These are phyloP conservation scores for Beaufortia kweichowensis DNA, from an alignment of 2,113 vertebrate genomes.

Conservation along the genomic window DNA sequence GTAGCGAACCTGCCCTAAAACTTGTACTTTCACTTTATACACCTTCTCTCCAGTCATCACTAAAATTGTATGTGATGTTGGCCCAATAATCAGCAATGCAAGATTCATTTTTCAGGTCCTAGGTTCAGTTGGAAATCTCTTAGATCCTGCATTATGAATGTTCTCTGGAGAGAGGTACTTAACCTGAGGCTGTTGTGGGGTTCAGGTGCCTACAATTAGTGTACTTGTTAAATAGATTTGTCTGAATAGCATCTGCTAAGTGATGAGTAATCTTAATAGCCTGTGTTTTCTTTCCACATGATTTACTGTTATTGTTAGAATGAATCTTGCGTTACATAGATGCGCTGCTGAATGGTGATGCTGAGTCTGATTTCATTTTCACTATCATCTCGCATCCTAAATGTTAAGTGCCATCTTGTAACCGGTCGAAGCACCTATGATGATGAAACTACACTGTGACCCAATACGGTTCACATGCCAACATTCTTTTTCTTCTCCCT, in stretches of 20 bases:
- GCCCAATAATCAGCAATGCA: too few relatives aligned
- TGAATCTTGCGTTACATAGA: too few relatives aligned
- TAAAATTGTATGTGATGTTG: too few relatives aligned
- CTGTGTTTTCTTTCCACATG: too few relatives aligned
- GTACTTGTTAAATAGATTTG: constrained; percentile 5
- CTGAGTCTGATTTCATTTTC: neutral
- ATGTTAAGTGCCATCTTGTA: neutral
- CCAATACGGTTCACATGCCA: constrained; percentile 3
- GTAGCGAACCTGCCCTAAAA: too few relatives aligned
- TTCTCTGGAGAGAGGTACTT: constrained; percentile 5
- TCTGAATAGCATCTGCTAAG: constrained; percentile 4
- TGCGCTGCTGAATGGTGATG: neutral
- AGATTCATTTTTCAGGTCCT: too few relatives aligned
- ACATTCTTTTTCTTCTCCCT: neutral
- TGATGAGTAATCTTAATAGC: too few relatives aligned
- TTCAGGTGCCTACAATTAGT: constrained; percentile 39
- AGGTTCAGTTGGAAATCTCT: neutral
- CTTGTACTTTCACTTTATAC: too few relatives aligned
- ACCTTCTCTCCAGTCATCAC: too few relatives aligned
- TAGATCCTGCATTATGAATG: neutral
- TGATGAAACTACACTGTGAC: neutral
- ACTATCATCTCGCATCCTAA: constrained; percentile 4
- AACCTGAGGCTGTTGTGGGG: constrained; percentile 1
- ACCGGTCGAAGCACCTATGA: neutral
- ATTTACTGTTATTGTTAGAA: too few relatives aligned